Base-by-base conservation (phyloP, 2,888 invertebrate species). In the Rutpela maculata region DNA sequence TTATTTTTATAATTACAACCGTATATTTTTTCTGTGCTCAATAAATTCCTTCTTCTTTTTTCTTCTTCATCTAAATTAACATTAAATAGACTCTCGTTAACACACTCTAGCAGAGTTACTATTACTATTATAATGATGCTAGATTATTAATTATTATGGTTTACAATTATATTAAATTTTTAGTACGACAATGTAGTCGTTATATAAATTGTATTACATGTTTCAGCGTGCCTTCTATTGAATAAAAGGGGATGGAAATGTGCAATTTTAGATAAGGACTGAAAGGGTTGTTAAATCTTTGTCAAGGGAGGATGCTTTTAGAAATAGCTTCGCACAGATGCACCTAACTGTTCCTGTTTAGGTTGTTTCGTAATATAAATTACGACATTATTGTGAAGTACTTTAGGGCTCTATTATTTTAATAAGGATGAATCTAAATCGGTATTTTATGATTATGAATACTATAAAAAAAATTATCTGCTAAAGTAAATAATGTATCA, bases 241-340 rank as follows among this genome's bases (percentile, higher is more conserved):
- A 31, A 65, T 66, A 75, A 68, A 75, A 68, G 68, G 62, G 75
- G 69, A 63, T 75, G 75, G 69, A 75, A 77, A 77, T 77, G 77
- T 69, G 74, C 74, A 74, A 77, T 77, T 77, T 77, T 69, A 77
- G 77, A 74, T 77, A 77, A 77, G 63, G 74, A 74, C n/a, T 56
- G 19, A 76, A 76, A 71, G 71, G 71, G 55, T 57, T 18, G 57
- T 71, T 12, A 50, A 73, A 57, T 57, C 72, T 65, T n/a, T 65
- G 56, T 15, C 26, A 65, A 57, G 66, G 65, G 66, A 43, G 0
- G 38, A 12, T 62, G 22, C n/a, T 73, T 73, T 73, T 22, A 66
- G 65, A 26, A 65, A 73, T 65, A 56, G 12, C 62, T 62, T 55
- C 22, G 35, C 65, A 66, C 66, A 73, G 65, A 56, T 73, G 66